Conservation (phyloP, 2,113 vertebrate genomes). For the Struthio camelus region DNA sequence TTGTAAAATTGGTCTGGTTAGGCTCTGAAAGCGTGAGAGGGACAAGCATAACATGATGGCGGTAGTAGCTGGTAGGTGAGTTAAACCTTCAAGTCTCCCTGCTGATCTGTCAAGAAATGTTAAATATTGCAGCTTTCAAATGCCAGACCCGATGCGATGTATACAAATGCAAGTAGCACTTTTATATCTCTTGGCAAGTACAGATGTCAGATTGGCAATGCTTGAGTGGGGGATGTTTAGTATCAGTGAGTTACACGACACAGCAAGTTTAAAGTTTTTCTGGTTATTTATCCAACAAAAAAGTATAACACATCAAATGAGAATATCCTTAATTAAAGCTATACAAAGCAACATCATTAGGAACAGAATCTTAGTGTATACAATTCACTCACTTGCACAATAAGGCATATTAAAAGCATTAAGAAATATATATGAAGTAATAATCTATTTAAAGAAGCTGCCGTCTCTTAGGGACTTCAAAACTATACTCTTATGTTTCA, state of each 20-base stretch:
- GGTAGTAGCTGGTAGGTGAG: conserved; percentile 11
- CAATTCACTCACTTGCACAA: background rate
- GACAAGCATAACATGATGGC: background rate
- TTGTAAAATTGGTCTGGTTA: background rate
- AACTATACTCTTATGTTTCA: background rate
- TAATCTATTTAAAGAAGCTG: background rate
- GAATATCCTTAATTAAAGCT: conserved; percentile 15
- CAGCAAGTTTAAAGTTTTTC: background rate
- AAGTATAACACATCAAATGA: background rate
- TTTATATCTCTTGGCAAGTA: conserved; percentile 28
- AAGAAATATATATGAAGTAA: background rate
- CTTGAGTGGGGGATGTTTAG: background rate
- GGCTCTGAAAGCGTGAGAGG: background rate
- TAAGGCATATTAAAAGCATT: background rate
- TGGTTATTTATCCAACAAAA: conserved; percentile 1
- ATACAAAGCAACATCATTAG: conserved; percentile 1
- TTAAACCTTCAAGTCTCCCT: conserved; percentile 12
- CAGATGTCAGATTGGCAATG: background rate
- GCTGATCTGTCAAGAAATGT: conserved; percentile 27
- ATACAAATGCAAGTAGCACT: background rate
- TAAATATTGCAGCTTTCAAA: conserved; percentile 29
- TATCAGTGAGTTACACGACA: background rate
- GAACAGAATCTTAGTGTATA: background rate
- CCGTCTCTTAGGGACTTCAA: background rate
- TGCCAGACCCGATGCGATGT: background rate